These are phyloP conservation scores for Sturmia bella DNA, from an alignment of 2,888 invertebrate genomes.

Conservation along the genomic window DNA sequence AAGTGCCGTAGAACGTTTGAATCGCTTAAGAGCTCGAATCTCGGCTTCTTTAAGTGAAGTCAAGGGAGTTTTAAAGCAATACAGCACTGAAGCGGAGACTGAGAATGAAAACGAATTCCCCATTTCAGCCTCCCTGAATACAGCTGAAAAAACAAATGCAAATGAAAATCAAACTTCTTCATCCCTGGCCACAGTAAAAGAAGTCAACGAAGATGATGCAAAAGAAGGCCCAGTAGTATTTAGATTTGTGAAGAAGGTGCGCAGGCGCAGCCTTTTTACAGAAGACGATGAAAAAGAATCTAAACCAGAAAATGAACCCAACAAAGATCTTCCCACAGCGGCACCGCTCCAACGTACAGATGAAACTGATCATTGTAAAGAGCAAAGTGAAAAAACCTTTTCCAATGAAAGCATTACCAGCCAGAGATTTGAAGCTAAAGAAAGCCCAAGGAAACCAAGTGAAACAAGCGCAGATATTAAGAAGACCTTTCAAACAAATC, in stretches of 20 bases:
- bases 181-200: neutral
- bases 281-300: conserved; percentile 74
- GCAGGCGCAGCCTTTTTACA: conserved; percentile 77
- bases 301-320: conserved; percentile 29
- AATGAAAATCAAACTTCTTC: conserved; percentile 34
- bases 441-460: neutral
- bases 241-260: conserved; percentile 79
- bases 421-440: neutral
- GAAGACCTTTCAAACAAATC: too few species aligned
- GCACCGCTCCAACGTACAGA: neutral
- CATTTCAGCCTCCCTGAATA: neutral
- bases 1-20: conserved; percentile 79
- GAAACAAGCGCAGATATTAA: neutral
- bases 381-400: neutral
- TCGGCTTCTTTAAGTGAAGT: conserved; percentile 80
- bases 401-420: too few species aligned
- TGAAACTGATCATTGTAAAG: conserved; percentile 44
- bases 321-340: neutral
- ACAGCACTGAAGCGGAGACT: conserved; percentile 76
- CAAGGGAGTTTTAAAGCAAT: conserved; percentile 80
- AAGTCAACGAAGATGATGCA: conserved; percentile 8
- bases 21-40: conserved; percentile 79
- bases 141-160: conserved; percentile 44
- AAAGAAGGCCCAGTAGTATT: conserved; percentile 75
- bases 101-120: conserved; percentile 68